phyloP scores from a whole-genome alignment of 2,888 invertebrate species.

The Itoplectis maculator region DNA sequence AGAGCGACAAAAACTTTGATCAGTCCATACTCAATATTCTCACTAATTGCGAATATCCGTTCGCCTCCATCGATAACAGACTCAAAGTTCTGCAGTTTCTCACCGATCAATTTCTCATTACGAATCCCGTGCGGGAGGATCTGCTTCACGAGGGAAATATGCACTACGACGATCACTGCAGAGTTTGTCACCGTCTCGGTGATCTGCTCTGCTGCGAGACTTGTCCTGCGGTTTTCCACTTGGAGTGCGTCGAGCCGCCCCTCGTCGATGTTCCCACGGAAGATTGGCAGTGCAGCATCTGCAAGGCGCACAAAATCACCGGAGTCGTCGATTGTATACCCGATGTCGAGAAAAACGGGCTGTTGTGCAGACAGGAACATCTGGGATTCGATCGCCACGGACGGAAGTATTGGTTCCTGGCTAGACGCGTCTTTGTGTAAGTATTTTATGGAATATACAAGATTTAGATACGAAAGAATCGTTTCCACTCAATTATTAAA shows the following conservation, averaged over 20 bases:
- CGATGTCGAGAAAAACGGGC: conserved; percentile 95
- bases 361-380: conserved; percentile 96
- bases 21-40: conserved; percentile 89
- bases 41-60: conserved; percentile 94
- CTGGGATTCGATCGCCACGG: conserved; percentile 98
- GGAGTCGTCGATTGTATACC: conserved; percentile 98
- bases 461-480: too few relatives aligned
- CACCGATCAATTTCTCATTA: conserved; percentile 97
- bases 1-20: conserved; percentile 94
- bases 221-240: conserved; percentile 98
- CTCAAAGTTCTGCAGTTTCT: conserved; percentile 94
- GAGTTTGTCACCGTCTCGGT: conserved; percentile 96
- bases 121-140: conserved; percentile 96
- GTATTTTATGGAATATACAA: conserved; percentile 80
- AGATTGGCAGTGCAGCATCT: conserved; percentile 98
- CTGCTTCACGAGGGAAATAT: conserved; percentile 97
- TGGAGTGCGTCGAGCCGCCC: conserved; percentile 98
- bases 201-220: conserved; percentile 99
- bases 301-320: conserved; percentile 95
- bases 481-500: conserved; percentile 5
- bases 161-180: conserved; percentile 96
- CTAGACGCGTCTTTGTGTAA: conserved; percentile 96
- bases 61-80: conserved; percentile 91
- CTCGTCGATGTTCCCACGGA: conserved; percentile 97
- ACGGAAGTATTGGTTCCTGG: conserved; percentile 98